Base-by-base conservation (phyloP, 2,113 vertebrate genomes). In the Xiphias gladius region DNA sequence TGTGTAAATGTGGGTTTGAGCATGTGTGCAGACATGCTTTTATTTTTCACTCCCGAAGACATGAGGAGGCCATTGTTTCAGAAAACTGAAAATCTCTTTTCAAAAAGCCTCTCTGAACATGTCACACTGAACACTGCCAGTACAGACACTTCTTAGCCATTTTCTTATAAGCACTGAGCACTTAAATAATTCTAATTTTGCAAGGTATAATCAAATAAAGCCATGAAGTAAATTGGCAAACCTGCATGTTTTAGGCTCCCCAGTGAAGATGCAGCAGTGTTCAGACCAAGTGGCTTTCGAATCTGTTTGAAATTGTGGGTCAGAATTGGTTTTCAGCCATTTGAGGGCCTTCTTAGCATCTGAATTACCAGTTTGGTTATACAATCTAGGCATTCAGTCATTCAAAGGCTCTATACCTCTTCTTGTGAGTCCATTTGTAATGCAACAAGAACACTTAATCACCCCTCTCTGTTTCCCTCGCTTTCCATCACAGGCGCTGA, bases 401-500 rank as follows among this genome's bases (percentile, higher is more conserved):
- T 30, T 28, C 9, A 59, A n/a, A 41, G 5, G 24, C 28, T 67
- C 52, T 43, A 0, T 32, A 14, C 2, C 10, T 43, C 19, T 4
- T 58, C 19, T 50, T 10, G 0, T 76, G 14, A 32, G n/a, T 41
- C 39, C 17, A 16, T 52, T 59, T 55, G 13, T 67, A 7, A 67
- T 26, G 52, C 43, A 62, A 35, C 43, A 43, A n/a, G 14, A 50
- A 32, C 20, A 68, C 58, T 65, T 32, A 1, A 20, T 66, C 41
- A 75, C 67, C 59, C 24, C 4, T 52, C 4, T 30, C 6, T 52
- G 20, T 39, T 37, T 8, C 22, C 32, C 16, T 55, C 0, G 5
- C 4, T 30, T 80, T 65, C 50, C 0, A 3, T 67, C 22, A 1
- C 94, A 98, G 97, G 97, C 97, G 10, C 89, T 98, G 91, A 95